phyloP scores from a whole-genome alignment of 2,888 invertebrate species.

The Baccha elongata region DNA sequence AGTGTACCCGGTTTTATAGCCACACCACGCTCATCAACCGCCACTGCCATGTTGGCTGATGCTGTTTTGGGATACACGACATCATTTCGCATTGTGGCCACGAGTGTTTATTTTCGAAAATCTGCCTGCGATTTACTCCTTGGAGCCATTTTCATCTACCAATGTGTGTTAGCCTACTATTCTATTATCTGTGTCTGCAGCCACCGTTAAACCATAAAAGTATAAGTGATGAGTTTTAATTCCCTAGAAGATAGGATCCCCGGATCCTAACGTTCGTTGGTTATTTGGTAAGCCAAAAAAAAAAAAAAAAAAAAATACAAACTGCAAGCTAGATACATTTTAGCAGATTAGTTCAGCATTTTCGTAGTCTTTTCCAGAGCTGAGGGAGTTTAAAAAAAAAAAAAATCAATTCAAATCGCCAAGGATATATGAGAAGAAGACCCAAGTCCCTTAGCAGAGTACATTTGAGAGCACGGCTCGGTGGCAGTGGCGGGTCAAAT shows the following conservation, averaged over 20 bases:
- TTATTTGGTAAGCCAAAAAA: neutral
- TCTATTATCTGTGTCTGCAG: slow-evolving; percentile 32
- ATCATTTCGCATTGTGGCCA: slow-evolving; percentile 60
- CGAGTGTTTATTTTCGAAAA: slow-evolving; percentile 54
- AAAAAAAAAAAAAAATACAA: slow-evolving; percentile 23
- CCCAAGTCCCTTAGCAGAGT: slow-evolving; percentile 9
- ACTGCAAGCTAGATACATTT: slow-evolving; percentile 69
- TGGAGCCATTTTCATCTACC: slow-evolving; percentile 15
- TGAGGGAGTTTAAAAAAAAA: slow-evolving; percentile 21
- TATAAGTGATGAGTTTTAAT: slow-evolving; percentile 72
- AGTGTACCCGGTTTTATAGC: slow-evolving; percentile 5
- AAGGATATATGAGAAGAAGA: neutral
- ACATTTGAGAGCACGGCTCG: neutral
- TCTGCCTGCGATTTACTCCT: slow-evolving; percentile 59
- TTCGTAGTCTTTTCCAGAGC: slow-evolving; percentile 27
- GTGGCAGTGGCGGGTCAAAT: slow-evolving; percentile 50
- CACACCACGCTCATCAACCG: neutral
- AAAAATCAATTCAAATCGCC: slow-evolving; percentile 61
- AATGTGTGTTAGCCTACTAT: slow-evolving; percentile 4
- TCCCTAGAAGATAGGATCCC: slow-evolving; percentile 56
- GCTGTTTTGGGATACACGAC: slow-evolving; percentile 56
- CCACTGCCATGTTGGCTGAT: slow-evolving; percentile 44
- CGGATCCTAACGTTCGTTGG: neutral
- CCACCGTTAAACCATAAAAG: slow-evolving; percentile 19
- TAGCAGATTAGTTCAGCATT: slow-evolving; percentile 68